Conservation (phyloP, 1,140 invertebrate genomes). For the Eumaeus atala region DNA sequence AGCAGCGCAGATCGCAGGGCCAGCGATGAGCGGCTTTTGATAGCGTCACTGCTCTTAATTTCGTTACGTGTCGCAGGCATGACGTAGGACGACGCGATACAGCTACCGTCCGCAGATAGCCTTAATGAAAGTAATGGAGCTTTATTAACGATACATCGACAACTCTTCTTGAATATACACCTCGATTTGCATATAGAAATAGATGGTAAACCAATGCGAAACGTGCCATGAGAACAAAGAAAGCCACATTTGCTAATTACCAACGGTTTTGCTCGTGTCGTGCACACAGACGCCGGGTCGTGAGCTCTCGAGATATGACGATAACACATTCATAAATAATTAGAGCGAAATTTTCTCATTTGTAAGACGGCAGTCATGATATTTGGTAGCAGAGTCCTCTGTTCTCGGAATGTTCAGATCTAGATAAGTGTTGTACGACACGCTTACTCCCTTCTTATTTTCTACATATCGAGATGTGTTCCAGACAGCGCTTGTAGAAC, state of each 20-base stretch:
- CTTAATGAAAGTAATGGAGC: conserved; percentile 72
- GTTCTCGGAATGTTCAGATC: conserved; percentile 65
- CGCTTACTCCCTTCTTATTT: conserved; percentile 58
- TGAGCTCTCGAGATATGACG: conserved; percentile 71
- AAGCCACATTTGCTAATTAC: conserved; percentile 73
- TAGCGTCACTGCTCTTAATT: conserved; percentile 69
- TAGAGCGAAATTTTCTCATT: conserved; percentile 74
- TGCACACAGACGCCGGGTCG: conserved; percentile 66
- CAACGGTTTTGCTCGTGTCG: conserved; percentile 69
- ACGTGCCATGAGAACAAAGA: conserved; percentile 71
- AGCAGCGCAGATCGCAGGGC: conserved; percentile 29
- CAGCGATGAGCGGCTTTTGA: conserved; percentile 56
- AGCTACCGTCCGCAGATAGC: conserved; percentile 63
- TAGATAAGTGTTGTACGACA: conserved; percentile 64
- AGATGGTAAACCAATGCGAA: conserved; percentile 57
- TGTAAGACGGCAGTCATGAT: conserved; percentile 72
- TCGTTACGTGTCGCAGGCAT: conserved; percentile 66
- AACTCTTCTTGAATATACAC: conserved; percentile 43
- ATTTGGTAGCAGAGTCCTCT: conserved; percentile 64
- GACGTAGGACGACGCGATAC: conserved; percentile 61
- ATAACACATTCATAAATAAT: conserved; percentile 75
- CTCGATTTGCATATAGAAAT: conserved; percentile 50
- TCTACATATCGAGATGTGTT: conserved; percentile 44
- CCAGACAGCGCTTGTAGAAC: conserved; percentile 25
- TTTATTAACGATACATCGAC: conserved; percentile 67